Evolutionary conservation across 2,113 vertebrate genomes (phyloP).

Genomic region (Amia ocellicauda): DNA sequence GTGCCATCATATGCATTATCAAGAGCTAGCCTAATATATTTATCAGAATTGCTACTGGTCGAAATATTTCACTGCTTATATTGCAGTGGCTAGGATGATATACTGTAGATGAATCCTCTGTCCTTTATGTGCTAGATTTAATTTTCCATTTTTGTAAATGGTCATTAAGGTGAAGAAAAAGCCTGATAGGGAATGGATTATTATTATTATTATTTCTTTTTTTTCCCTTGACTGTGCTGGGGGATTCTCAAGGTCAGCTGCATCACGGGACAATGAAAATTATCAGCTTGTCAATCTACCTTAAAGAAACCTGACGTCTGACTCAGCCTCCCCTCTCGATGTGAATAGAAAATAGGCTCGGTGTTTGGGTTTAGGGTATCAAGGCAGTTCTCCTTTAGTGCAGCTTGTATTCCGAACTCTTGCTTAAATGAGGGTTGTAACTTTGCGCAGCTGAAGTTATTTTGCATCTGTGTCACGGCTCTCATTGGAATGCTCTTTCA

Average conservation of each 20-base stretch:
- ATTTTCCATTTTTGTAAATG: conserved; percentile 12
- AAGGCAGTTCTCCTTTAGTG: conserved; percentile 23
- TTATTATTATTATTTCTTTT: conserved; percentile 24
- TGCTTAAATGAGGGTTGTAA: conserved; percentile 49
- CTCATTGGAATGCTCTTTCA: conserved; percentile 28
- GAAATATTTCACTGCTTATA: conserved; percentile 5
- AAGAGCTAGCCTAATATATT: conserved; percentile 8
- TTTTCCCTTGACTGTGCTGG: conserved; percentile 23
- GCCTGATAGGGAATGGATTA: neutral
- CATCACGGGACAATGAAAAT: conserved; percentile 53
- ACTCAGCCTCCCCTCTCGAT: conserved; percentile 40
- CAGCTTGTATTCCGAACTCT: conserved; percentile 33
- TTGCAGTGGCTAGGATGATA: neutral
- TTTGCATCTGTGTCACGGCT: conserved; percentile 43
- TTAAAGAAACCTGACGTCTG: conserved; percentile 51
- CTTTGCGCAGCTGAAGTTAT: conserved; percentile 43
- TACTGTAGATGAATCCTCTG: neutral
- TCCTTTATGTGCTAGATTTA: conserved; percentile 3
- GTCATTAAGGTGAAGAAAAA: conserved; percentile 6
- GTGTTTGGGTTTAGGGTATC: conserved; percentile 26
- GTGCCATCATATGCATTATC: neutral
- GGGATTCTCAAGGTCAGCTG: conserved; percentile 62
- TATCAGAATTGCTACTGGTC: neutral
- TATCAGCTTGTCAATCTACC: conserved; percentile 76
- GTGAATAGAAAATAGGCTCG: conserved; percentile 50